Conservation (phyloP, 2,888 invertebrate genomes). For the Clivina fossor region DNA sequence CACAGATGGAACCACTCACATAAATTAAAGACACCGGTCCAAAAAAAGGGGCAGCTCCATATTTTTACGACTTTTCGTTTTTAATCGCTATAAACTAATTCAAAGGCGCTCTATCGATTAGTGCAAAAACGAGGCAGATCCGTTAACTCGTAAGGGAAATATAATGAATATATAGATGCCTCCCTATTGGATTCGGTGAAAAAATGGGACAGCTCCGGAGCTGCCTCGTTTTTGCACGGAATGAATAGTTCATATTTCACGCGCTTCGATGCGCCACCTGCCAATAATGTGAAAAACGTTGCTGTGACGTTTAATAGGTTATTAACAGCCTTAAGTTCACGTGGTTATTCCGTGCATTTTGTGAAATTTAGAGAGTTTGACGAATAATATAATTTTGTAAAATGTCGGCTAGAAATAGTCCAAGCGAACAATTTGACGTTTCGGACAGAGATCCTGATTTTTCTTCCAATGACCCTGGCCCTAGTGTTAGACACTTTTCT, state of each 20-base stretch:
- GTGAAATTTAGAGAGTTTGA: no score
- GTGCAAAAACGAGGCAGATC: constrained; percentile 28
- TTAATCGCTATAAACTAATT: background rate
- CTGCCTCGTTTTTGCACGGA: constrained; percentile 21
- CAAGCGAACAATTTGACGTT: constrained; percentile 30
- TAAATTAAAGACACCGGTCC: no score
- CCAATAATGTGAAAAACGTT: no score
- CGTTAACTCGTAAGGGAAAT: constrained; percentile 18
- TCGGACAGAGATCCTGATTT: constrained; percentile 34
- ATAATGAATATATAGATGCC: constrained; percentile 28
- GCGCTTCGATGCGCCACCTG: constrained; percentile 12
- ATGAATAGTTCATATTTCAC: constrained; percentile 13
- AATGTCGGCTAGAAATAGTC: constrained; percentile 20
- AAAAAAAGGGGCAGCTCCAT: no score
- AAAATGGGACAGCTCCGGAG: constrained; percentile 24
- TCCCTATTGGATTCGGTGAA: constrained; percentile 28
- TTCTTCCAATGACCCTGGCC: constrained; percentile 31
- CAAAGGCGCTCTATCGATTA: constrained; percentile 17
- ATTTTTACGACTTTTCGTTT: constrained; percentile 2
- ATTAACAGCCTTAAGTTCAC: no score
- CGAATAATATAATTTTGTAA: no score
- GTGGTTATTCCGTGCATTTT: no score
- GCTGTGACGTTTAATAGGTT: no score
- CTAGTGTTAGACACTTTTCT: constrained; percentile 34
- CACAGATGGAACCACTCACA: no score